Evolutionary conservation across 2,113 vertebrate genomes (phyloP), one percentile per base, ranked within the genome.

Genomic region (Burhinus bistriatus): DNA sequence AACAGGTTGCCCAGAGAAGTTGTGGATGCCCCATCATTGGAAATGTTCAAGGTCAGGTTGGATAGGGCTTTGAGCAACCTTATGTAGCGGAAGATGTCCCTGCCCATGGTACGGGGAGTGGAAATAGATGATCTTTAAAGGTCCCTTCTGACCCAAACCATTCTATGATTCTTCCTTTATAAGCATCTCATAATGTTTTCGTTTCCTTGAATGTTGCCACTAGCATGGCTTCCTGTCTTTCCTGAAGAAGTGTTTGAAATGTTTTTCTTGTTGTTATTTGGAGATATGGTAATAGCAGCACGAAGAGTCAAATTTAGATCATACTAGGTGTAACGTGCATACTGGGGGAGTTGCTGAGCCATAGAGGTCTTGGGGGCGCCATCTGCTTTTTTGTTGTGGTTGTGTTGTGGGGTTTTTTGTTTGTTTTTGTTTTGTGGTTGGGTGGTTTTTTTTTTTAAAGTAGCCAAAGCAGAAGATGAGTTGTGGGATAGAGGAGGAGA

Each of bases 21-120:
- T 36, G 51, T 81, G 38, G 26, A 6, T 30, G 11, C 44, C 20
- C 27, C 20, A 23, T 49, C 57, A 3, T 5, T 61, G n/a, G 25
- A 44, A 44, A 5, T 10, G 19, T n/a, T 36, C 19, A 45, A 66
- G 32, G 51, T 14, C 51, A 55, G 25, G 78, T 23, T 81, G 51
- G 9, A 66, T 9, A 4, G 32, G 40, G 42, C 42, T 82, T 47
- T 38, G 58, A 62, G 8, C 29, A 51, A 78, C 29, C 45, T 51
- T 29, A 9, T 78, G 29, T 78, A 40, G 20, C 40, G 21, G 75
- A 62, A 40, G 29, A 5, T 42, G 30, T 51, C 23, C 30, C 30
- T 42, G 12, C 23, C 11, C 1, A 7, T n/a, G 23, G 23, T 11
- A 20, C 15, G 3, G 3, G 25, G 3, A 17, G 5, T 30, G 20